Base-by-base conservation (phyloP, 2,797 vertebrate genomes). In the Falco biarmicus region DNA sequence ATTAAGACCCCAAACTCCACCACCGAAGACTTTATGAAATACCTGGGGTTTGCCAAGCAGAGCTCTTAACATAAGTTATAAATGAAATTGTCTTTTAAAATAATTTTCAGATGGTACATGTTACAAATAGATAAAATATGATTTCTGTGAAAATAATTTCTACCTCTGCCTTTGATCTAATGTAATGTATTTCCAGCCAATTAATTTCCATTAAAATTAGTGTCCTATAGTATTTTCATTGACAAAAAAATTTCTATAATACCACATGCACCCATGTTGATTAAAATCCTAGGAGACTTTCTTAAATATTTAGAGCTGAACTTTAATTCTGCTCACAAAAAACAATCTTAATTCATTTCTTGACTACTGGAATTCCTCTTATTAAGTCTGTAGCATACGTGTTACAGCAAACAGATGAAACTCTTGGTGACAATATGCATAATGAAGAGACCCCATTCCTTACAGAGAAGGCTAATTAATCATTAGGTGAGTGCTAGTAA, bases 391-490 rank as follows among this genome's bases (percentile, higher is more conserved):
- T 43, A 34, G 70, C 54, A 82, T 76, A 78, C 4, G 4, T 79
- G 48, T 84, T 96, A 79, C 20, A 61, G 93, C 91, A 95, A 95
- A 87, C 88, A 95, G 84, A 96, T 95, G 45, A 95, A 97, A 96
- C 71, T 97, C 84, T 92, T 84, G 64, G 85, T 96, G 95, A 96
- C 95, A 97, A 96, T 45, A 84, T 91, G 90, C 90, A 94, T 97
- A 97, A 96, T 93, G 87, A 97, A 95, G 92, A 97, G 92, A 91
- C 94, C 87, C 89, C 41, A 64, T 94, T 97, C 94, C 88, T 95
- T 69, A 61, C 82, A 85, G 87, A 97, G 90, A 74, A 97, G 95
- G 95, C 97, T 97, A 98, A 98, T 98, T 98, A 98, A 98, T 98
- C 97, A 98, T 98, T 98, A 98, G 97, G 93, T 95, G 86, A 97